Evolutionary conservation across 2,888 invertebrate species (phyloP).

Genomic region (Iphiclides podalirius): DNA sequence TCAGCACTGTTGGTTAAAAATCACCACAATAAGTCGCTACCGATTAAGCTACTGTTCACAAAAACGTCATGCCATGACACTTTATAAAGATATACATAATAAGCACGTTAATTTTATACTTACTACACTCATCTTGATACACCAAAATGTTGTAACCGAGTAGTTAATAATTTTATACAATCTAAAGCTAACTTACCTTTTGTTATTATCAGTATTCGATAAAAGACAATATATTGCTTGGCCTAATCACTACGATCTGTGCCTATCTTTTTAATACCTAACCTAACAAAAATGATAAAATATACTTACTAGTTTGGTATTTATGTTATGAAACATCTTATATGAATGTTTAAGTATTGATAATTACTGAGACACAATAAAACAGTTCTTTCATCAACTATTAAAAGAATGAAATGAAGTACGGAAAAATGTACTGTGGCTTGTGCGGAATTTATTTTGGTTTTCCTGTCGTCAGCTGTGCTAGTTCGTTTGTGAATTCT

Average conservation of each 20-base stretch:
- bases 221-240: conserved; percentile 16
- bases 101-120: conserved; percentile 15
- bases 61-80: not conserved
- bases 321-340: conserved; percentile 21
- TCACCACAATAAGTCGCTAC: too few relatives aligned
- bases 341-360: not conserved
- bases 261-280: conserved; percentile 5
- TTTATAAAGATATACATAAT: not conserved
- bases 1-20: not conserved
- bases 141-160: conserved; percentile 3
- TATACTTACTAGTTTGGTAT: conserved; percentile 29
- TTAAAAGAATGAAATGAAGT: conserved; percentile 3
- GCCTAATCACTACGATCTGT: conserved; percentile 9
- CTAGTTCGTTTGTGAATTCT: conserved; percentile 7
- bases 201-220: conserved; percentile 22
- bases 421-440: conserved; percentile 16
- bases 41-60: not conserved
- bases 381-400: too few relatives aligned
- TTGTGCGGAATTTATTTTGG: conserved; percentile 22
- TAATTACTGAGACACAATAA: not conserved
- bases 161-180: conserved; percentile 9
- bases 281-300: conserved; percentile 12
- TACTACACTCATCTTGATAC: conserved; percentile 16
- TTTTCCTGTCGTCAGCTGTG: conserved; percentile 14
- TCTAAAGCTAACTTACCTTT: conserved; percentile 9